phyloP scores from a whole-genome alignment of 2,113 vertebrate genomes.

The Saiga tatarica region DNA sequence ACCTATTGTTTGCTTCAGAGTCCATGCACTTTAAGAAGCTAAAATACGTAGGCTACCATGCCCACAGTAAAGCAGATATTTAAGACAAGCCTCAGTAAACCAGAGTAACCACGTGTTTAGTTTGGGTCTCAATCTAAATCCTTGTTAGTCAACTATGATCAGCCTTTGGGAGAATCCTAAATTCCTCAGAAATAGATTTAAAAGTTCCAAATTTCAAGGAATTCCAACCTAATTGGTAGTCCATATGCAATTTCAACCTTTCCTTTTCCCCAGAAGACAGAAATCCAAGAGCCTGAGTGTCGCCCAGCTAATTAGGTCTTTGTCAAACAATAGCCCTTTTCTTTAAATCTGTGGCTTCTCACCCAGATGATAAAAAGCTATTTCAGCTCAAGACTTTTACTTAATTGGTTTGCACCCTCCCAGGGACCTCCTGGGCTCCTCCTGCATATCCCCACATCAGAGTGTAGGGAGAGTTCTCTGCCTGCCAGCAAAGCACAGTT shows the following conservation, averaged over 20 bases:
- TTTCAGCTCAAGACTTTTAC: slow-evolving; percentile 49
- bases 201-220: not conserved
- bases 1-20: not conserved
- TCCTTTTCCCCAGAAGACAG: not conserved
- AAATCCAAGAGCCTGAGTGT: not conserved
- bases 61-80: not conserved
- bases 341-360: slow-evolving; percentile 55
- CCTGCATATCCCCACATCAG: not conserved
- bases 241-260: not conserved
- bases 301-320: slow-evolving; percentile 50
- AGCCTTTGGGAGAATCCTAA: not conserved
- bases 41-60: not conserved
- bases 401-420: slow-evolving; percentile 56
- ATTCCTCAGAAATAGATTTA: not conserved
- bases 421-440: not conserved
- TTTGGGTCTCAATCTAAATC: not conserved
- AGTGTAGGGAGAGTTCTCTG: not conserved
- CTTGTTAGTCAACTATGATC: not conserved
- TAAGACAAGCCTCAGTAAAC: not conserved
- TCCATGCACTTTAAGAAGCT: not conserved
- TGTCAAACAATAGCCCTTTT: slow-evolving; percentile 59
- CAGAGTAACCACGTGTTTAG: not conserved
- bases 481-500: slow-evolving; percentile 28
- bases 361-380: slow-evolving; percentile 64
- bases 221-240: not conserved